phyloP scores from a whole-genome alignment of 2,113 vertebrate genomes.

The Leptodactylus fuscus region DNA sequence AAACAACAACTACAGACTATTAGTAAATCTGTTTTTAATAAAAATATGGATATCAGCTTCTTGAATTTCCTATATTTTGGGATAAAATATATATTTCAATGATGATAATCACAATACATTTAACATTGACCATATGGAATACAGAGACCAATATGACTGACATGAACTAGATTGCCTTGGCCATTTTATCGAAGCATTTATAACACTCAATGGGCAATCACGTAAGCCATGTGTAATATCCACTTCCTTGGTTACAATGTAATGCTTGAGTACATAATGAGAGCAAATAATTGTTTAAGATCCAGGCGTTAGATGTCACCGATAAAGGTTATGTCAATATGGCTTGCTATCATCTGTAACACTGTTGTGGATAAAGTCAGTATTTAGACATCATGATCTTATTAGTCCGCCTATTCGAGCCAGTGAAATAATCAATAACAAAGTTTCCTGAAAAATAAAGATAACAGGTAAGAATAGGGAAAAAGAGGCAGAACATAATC shows the following conservation, averaged over 20 bases:
- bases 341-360: constrained; percentile 31
- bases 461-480: constrained; percentile 35
- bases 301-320: constrained; percentile 28
- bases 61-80: not conserved
- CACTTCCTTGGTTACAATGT: not conserved
- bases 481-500: constrained; percentile 8
- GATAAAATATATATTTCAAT: not conserved
- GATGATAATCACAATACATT: not conserved
- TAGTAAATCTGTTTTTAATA: no score
- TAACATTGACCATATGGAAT: not conserved
- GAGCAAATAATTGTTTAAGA: constrained; percentile 49
- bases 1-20: no score
- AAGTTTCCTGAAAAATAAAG: constrained; percentile 48
- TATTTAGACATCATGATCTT: constrained; percentile 51
- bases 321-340: constrained; percentile 50
- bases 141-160: not conserved
- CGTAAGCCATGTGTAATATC: not conserved
- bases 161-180: not conserved
- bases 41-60: no score
- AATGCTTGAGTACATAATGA: constrained; percentile 34
- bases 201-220: not conserved
- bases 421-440: constrained; percentile 41
- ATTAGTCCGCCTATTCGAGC: constrained; percentile 34
- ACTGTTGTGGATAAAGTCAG: constrained; percentile 43
- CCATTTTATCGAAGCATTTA: constrained; percentile 3